Percentiles rank a stretch among this genome's conserved stretches.
Conservation (phyloP, 2,113 vertebrate species). For the Erpornis zantholeuca region DNA sequence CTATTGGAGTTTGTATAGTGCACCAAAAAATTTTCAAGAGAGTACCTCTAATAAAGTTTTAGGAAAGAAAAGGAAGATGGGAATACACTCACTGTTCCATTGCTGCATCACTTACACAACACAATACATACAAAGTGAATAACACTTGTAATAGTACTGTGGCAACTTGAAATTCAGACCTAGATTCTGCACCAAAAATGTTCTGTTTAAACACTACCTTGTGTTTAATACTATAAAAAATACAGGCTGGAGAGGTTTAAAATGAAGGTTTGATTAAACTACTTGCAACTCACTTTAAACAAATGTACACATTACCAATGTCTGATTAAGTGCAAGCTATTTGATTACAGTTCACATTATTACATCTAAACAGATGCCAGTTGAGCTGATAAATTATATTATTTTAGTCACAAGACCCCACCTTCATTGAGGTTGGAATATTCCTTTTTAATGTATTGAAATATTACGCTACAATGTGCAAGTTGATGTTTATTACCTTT, state of each 20-base stretch:
- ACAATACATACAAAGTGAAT: neutral
- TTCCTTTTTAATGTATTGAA: neutral
- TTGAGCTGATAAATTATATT: neutral
- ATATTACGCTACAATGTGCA: neutral
- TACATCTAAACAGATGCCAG: neutral
- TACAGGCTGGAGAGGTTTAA: neutral
- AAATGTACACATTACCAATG: neutral
- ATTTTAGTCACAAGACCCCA: neutral
- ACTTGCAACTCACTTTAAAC: neutral
- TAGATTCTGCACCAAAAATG: neutral
- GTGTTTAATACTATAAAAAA: neutral
- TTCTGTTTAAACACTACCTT: neutral
- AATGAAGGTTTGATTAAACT: constrained; percentile 2
- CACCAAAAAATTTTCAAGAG: neutral
- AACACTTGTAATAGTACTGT: neutral
- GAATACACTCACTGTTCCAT: neutral
- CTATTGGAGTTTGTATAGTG: neutral
- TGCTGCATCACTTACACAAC: neutral
- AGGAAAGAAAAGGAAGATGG: neutral
- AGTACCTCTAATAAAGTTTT: neutral
- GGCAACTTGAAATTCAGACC: neutral
- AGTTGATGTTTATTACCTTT: neutral
- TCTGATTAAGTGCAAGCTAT: neutral
- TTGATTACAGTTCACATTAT: neutral
- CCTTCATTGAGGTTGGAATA: neutral